Base-by-base conservation (phyloP, 2,797 vertebrate species). In the Phoeniculus purpureus region DNA sequence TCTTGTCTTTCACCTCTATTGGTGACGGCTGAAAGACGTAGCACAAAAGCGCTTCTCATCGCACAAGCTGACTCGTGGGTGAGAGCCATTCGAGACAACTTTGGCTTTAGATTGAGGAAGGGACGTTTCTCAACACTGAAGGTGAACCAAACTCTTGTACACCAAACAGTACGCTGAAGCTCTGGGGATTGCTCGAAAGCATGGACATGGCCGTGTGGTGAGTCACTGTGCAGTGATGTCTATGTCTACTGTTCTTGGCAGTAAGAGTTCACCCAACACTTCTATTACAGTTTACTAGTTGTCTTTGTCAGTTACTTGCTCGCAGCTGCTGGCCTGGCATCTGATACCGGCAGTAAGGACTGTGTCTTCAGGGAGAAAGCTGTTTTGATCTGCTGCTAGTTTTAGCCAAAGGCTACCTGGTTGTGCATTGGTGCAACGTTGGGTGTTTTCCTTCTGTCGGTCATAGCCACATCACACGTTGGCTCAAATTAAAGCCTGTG, bases 371-470 rank as follows among this genome's bases (percentile, higher is more conserved):
- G 16, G 29, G 13, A 75, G n/a, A 62, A 89, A 18, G 15, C 12
- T 50, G 9, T 50, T 90, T 65, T n/a, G 58, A 47, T 61, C 71
- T 82, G 40, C 43, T 81, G 12, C 9, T 78, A 58, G n/a, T 70
- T 65, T 81, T 51, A 64, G 50, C 27, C 45, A 81, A 52, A 68
- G 8, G 3, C 37, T 26, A 40, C 0, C 0, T 7, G 64, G 7
- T 75, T 75, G 62, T 89, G 32, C 26, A 48, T 72, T 83, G 29
- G 19, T 72, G 22, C 16, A 62, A 29, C 8, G 18, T 6, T 62
- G 37, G 1, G 0, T n/a, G 0, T 6, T 60, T 74, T 62, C 10
- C 26, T 87, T 58, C 50, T 78, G 5, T 27, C 54, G 47, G 2
- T 91, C 80, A 40, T 7, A 64, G 40, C 32, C 55, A 55, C 8